Base-by-base conservation (phyloP, 2,888 invertebrate species). In the Drosophila birchii region DNA sequence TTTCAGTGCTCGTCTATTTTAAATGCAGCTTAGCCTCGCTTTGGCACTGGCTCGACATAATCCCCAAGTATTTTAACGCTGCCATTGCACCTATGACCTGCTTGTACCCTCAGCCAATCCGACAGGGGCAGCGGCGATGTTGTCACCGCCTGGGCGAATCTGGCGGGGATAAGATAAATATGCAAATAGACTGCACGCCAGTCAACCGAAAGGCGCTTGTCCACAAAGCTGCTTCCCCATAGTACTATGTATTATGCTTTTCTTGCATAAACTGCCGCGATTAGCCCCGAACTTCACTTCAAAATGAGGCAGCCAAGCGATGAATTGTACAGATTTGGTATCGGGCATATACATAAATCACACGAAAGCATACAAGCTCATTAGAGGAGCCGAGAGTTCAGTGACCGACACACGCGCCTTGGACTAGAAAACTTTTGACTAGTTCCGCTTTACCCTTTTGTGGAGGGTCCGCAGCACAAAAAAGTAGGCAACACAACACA, bases 81-180 rank as follows among this genome's bases (percentile, higher is more conserved):
- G 80, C 51, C 86, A 82, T 57, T 89, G 88, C 89, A 86, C 86
- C 86, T 86, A 80, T 78, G 78, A 76, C 78, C 71, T 56, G 43
- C 29, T 49, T 74, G 55, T 55, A 54, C 76, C 68, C 75, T 43
- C 59, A 60, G 75, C 47, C 78, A 86, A 80, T 79, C 81, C 81
- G 81, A 86, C 85, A 79, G 73, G 75, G 72, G 71, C 68, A 61
- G 44, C 53, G 32, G 58, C 58, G 69, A 58, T 76, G 75, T 75
- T 87, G 84, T 57, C 85, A 85, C 85, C 81, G 78, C 29, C 68
- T 9, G 26, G 76, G 47, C 56, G 70, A 56, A 73, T 84, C 76
- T 75, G 86, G 76, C 62, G 64, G 59, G 83, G 61, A 78, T 81
- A 85, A 81, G 80, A 82, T 89, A 88, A 79, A 86, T 87, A 86